Conservation (phyloP, 2,113 vertebrate genomes). For the Erpornis zantholeuca region DNA sequence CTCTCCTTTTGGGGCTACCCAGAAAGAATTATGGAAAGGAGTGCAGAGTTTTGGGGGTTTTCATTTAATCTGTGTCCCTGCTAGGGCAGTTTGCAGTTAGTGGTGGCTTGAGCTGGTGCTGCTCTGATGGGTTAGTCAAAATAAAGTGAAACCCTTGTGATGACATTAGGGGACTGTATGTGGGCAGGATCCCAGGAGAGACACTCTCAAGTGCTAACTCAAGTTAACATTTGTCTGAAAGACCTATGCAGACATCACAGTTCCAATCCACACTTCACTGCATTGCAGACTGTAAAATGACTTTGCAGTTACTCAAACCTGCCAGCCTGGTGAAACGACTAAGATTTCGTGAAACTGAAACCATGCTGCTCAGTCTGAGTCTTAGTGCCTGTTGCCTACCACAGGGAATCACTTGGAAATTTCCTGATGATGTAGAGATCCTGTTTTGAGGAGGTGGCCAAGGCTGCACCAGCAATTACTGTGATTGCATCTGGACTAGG, state of each 20-base stretch:
- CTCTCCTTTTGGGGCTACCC: not conserved
- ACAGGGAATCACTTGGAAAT: not conserved
- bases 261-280: not conserved
- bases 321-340: not conserved
- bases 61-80: not conserved
- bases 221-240: not conserved
- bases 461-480: not conserved
- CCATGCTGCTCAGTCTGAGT: not conserved
- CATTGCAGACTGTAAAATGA: not conserved
- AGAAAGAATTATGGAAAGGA: not conserved
- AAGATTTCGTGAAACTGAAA: not conserved
- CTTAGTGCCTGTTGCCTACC: not conserved
- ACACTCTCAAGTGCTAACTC: not conserved
- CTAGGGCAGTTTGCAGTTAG: not conserved
- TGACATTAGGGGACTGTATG: fast-evolving
- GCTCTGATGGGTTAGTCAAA: not conserved
- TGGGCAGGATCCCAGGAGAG: not conserved
- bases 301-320: not conserved
- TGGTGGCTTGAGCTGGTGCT: not conserved
- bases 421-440: not conserved
- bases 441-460: not conserved
- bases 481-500: not conserved
- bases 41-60: not conserved
- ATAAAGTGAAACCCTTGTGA: not conserved
- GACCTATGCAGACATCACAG: too few species aligned